Evolutionary conservation across 2,888 invertebrate species (phyloP), one percentile per base, ranked within the genome.

Genomic region (Nomada ruficornis): DNA sequence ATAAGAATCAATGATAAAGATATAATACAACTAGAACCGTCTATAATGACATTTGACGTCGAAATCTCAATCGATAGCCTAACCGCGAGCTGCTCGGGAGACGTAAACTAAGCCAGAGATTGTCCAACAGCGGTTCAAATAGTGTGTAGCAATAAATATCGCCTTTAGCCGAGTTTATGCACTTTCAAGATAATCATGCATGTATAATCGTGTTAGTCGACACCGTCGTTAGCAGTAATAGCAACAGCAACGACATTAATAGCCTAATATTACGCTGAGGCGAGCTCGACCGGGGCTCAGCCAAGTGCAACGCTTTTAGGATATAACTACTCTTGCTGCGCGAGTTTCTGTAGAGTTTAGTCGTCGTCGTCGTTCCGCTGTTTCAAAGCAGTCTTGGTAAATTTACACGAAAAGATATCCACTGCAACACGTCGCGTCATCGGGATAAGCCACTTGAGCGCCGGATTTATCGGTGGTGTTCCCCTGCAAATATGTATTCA

Each of bases 171-270:
- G 42, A 71, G 70, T 74, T 47, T 68, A 69, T 75, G 68, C 50
- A 76, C 59, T 72, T 57, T 50, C 59, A 55, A 70, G 77, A 85
- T 86, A 85, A 82, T 85, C 78, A 65, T 67, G 71, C 77, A 52
- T 47, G 78, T 69, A 77, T 86, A 86, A 86, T 83, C 72, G 74
- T 20, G 70, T 83, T 85, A 77, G 73, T 23, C 78, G 80, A 82
- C 80, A 80, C 68, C 52, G 70, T 81, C 77, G 85, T 83, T 81
- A 80, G 54, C 68, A 75, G 73, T 77, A 80, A 81, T 79, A 80
- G 79, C 83, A 78, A 79, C 67, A 71, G 81, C 72, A 79, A 83
- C 82, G 83, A 76, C 79, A 82, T 83, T 86, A 86, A 86, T 86
- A 77, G 86, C 70, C 81, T 81, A 81, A 79, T 83, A 85, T 81